Base-by-base conservation (phyloP, 2,888 invertebrate genomes). In the Drosophila ustulata region DNA sequence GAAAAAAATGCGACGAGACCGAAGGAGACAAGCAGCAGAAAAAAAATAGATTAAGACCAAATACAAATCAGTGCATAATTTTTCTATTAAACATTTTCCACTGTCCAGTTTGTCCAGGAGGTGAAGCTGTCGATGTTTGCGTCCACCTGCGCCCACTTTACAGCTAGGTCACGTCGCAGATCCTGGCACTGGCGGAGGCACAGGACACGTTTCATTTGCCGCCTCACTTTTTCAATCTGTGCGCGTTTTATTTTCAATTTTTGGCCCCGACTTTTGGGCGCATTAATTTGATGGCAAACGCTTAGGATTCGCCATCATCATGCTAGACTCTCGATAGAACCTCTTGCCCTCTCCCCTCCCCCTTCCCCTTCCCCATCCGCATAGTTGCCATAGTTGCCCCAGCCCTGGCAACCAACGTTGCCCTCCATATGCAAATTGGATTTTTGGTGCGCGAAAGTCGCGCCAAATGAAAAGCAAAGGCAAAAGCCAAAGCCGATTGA, bases 11-110 rank as follows among this genome's bases (percentile, higher is more conserved):
- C 30, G 28, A n/a, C 30, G 34, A 13, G 34, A 13, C 28, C 18
- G 32, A 26, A 30, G n/a, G 13, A 13, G 26, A 28, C 26, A 46
- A 23, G 3, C 28, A 62, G 53, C 37, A 53, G 41, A 26, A 37
- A 46, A 68, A 53, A 53, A 69, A 58, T 58, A 80, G 75, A 82
- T 83, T 88, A 88, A 77, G 80, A 69, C 80, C 77, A 88, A 83
- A 88, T 85, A 83, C 85, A 85, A 88, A 84, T 86, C 88, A 86
- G 81, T 84, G 84, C 83, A 84, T 84, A 84, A 84, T 88, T 84
- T 84, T 84, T 88, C 84, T 88, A 84, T 84, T 88, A 88, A 82
- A 76, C 78, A 82, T 88, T 86, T 68, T 55, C 46, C 51, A 65
- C 58, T 62, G 49, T 39, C 43, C 57, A 51, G 56, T 55, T 30